Evolutionary conservation across 2,888 invertebrate species (phyloP), one percentile per base, ranked within the genome.

Genomic region (Ommatoiulus sabulosus): DNA sequence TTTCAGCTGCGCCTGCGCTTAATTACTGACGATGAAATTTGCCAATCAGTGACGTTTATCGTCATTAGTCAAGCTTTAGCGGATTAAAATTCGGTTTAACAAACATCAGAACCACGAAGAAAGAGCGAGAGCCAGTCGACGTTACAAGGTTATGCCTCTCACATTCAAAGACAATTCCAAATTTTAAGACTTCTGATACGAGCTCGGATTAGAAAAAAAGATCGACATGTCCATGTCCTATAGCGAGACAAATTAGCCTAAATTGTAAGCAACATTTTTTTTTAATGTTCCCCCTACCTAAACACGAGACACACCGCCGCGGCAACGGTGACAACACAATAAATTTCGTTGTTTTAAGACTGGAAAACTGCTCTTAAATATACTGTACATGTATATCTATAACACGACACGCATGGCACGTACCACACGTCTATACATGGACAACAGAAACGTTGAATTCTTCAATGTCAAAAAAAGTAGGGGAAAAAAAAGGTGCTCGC

Each of bases 121-220:
- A 72, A 72, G 72, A 63, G 63, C 52, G 52, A 52, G 52, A 63
- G 20, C n/a, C 20, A 63, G n/a, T 63, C 63, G 63, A 72, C 72
- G 24, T 72, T 72, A 72, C 72, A 72, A 72, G 72, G 72, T 72
- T 72, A 72, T 72, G 72, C 24, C 72, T 20, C 20, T 24, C 72
- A 72, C 72, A 24, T 24, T 72, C 8, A 17, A 72, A 72, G 72
- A 24, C 72, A 72, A 72, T 72, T 72, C 24, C 72, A 24, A 3
- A 72, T 72, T 72, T 72, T 72, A 72, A 72, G 72, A 72, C 72
- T 72, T 72, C n/a, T 72, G 72, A 72, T 72, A 72, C 72, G 72
- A 72, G 24, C 24, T 24, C 10, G 72, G 72, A 72, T 72, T 72
- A 72, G 72, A 24, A 72, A 72, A 72, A 72, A 72, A 24, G 24